phyloP scores from a whole-genome alignment of 2,797 vertebrate species.

The Melanotaenia parkinsoni region DNA sequence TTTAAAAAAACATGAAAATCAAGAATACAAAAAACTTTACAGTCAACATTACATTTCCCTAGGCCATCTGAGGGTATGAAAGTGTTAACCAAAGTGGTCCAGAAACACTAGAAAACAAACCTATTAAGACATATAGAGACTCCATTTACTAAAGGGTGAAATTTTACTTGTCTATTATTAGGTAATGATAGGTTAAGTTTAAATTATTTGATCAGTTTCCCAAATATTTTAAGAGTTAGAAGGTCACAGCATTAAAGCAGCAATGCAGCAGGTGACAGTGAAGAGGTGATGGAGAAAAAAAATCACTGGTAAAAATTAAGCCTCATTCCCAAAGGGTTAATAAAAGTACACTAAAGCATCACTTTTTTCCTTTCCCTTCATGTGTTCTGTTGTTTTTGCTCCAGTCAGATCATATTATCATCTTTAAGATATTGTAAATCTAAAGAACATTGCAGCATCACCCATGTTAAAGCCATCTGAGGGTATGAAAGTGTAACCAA shows the following conservation, averaged over 20 bases:
- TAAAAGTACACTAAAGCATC: not conserved
- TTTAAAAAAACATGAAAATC: not conserved
- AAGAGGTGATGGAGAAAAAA: slow-evolving; percentile 11
- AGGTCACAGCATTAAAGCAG: slow-evolving; percentile 3
- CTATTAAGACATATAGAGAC: not conserved
- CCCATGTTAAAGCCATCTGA: not conserved
- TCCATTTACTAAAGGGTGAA: not conserved
- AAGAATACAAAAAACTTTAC: not conserved
- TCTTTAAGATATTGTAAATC: no score
- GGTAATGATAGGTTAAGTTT: not conserved
- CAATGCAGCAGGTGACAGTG: not conserved
- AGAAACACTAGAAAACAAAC: not conserved
- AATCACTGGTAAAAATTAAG: not conserved
- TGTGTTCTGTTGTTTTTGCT: not conserved
- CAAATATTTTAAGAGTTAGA: slow-evolving; percentile 16
- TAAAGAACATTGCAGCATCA: not conserved
- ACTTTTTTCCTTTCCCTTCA: not conserved
- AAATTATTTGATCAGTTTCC: not conserved
- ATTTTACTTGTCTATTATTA: not conserved
- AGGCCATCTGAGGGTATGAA: no score
- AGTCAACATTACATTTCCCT: no score
- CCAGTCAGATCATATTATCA: not conserved
- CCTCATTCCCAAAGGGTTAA: not conserved
- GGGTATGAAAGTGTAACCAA: not conserved
- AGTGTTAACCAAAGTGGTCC: no score